Percentiles rank a stretch among this genome's conserved stretches.
These are phyloP conservation scores for Callitettix versicolor DNA, from an alignment of 1,140 invertebrate species.

Conservation along the genomic window DNA sequence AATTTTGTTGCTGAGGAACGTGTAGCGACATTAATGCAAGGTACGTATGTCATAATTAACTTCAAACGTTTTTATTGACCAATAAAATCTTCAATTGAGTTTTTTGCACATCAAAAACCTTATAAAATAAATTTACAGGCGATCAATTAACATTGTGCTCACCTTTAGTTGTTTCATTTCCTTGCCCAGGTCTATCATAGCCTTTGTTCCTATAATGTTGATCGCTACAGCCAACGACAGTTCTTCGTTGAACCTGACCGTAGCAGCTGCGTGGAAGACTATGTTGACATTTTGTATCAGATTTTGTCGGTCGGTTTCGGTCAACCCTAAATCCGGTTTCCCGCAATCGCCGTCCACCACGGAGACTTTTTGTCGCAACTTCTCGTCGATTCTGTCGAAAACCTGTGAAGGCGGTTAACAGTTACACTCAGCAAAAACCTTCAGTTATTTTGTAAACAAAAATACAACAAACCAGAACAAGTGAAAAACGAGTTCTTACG, in stretches of 20 bases:
- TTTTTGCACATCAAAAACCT: too few species aligned
- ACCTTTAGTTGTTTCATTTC: conserved; percentile 56
- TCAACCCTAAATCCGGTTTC: conserved; percentile 60
- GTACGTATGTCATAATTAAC: too few species aligned
- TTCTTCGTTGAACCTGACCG: conserved; percentile 78
- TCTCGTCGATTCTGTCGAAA: conserved; percentile 3
- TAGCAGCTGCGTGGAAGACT: conserved; percentile 81
- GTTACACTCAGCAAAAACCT: too few species aligned
- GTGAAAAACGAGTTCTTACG: too few species aligned
- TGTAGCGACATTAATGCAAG: too few species aligned
- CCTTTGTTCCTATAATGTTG: conserved; percentile 48
- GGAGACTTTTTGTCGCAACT: conserved; percentile 41
- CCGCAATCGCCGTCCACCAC: conserved; percentile 70
- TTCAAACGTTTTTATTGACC: too few species aligned
- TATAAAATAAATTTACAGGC: too few species aligned
- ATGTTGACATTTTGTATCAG: conserved; percentile 33
- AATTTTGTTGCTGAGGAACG: too few species aligned
- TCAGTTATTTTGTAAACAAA: too few species aligned
- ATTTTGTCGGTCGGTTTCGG: conserved; percentile 50
- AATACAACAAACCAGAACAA: too few species aligned
- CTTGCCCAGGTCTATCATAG: conserved; percentile 45
- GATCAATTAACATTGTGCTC: too few species aligned
- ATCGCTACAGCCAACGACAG: conserved; percentile 49
- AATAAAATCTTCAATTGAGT: too few species aligned
- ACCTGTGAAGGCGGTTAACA: conserved; percentile 5